A percentile compares a stretch with the other conserved stretches of the same genome.
phyloP scores from a whole-genome alignment of 2,888 invertebrate genomes.

The Gnatocerus cornutus region DNA sequence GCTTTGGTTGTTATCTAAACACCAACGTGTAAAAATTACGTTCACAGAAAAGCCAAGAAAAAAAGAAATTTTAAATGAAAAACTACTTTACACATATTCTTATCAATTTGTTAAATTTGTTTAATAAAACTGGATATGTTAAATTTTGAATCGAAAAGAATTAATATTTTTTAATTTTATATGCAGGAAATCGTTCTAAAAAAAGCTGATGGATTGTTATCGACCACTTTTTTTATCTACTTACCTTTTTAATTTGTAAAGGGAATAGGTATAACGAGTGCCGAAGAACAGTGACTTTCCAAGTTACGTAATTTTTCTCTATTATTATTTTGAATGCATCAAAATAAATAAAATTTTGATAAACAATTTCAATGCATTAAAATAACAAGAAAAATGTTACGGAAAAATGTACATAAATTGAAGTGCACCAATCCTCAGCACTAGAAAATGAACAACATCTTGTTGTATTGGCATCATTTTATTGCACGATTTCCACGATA shows the following conservation, averaged over 20 bases:
- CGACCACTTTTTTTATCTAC: not conserved
- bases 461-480: constrained; percentile 65
- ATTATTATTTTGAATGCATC: constrained; percentile 66
- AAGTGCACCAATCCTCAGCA: constrained; percentile 72
- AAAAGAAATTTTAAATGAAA: no score
- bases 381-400: constrained; percentile 59
- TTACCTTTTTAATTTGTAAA: constrained; percentile 28
- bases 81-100: no score
- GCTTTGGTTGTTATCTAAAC: no score
- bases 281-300: constrained; percentile 90
- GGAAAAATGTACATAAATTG: constrained; percentile 71
- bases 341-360: constrained; percentile 53
- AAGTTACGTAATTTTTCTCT: constrained; percentile 72
- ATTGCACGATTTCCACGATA: constrained; percentile 69
- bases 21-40: no score
- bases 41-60: no score
- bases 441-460: constrained; percentile 65
- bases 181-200: no score
- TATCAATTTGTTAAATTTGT: no score
- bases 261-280: constrained; percentile 70
- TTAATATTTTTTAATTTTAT: no score
- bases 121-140: no score
- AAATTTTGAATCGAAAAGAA: no score
- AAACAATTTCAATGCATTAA: constrained; percentile 63
- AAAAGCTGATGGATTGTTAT: no score